Base-by-base conservation (phyloP, 2,797 vertebrate species). In the Petrocephalus schoutedeni region DNA sequence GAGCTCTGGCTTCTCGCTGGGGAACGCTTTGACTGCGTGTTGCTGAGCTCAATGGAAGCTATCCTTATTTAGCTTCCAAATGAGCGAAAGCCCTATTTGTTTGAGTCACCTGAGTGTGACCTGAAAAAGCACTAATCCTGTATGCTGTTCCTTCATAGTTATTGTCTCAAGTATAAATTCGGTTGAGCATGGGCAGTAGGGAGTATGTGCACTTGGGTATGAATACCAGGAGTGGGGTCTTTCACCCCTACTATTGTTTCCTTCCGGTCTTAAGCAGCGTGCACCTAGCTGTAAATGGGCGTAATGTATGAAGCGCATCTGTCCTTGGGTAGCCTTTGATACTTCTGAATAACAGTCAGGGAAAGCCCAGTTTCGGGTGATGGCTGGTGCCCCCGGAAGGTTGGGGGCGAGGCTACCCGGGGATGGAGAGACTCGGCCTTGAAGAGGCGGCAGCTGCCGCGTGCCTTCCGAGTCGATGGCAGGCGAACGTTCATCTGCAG, bases 101-200 rank as follows among this genome's bases (percentile, higher is more conserved):
- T 58, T 86, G 84, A 86, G 56, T 86, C 84, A 86, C 84, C 84
- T 86, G 84, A 58, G 32, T 86, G 53, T 19, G 84, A 28, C 54
- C 54, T 58, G 56, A 86, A 86, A 85, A 86, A 41, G 84, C 84
- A 12, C 7, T 21, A 86, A 58, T 59, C 80, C 49, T 19, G 56
- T 28, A 45, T 41, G 84, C 23, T 21, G 23, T 32, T 85, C 51
- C 54, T 54, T 85, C 54, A 85, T 85, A 86, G 16, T 56, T 28
- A 12, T 58, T 86, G 84, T 86, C 53, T 85, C 54, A 45, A 86
- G 84, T 58, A 86, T 32, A 28, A 59, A n/a, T 41, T 51, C 51
- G 32, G 51, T 86, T 58, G 54, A 54, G 56, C 56, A 9, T 59
- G 32, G 56, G 56, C 51, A 86, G 59, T 86, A n/a, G 84, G 56